These are phyloP conservation scores for Catocala sponsa DNA, from an alignment of 2,888 invertebrate species.

Conservation along the genomic window DNA sequence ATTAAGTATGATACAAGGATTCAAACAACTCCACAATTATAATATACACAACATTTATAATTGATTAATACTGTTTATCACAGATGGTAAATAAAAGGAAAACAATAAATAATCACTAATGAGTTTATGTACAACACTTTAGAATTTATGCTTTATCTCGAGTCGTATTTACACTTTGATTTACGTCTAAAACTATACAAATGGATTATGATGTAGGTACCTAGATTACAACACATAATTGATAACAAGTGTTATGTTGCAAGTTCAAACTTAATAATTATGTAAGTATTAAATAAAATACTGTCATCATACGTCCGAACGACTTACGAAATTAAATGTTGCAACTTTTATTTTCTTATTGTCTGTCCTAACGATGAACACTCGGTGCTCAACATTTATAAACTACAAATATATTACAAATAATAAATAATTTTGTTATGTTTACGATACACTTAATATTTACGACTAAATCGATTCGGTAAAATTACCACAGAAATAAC, in stretches of 20 bases:
- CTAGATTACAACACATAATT: constrained; percentile 44
- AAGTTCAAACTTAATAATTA: constrained; percentile 33
- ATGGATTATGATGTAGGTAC: constrained; percentile 45
- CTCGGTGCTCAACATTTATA: constrained; percentile 58
- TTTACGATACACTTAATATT: constrained; percentile 30
- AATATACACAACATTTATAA: constrained; percentile 55
- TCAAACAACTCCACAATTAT: constrained; percentile 26
- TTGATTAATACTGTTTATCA: constrained; percentile 71
- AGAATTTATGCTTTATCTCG: constrained; percentile 83
- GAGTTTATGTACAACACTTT: constrained; percentile 81
- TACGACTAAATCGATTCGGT: constrained; percentile 53
- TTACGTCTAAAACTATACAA: constrained; percentile 59
- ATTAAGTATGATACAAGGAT: constrained; percentile 22
- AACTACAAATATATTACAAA: constrained; percentile 51
- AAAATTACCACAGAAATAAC: constrained; percentile 40
- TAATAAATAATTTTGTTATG: constrained; percentile 37
- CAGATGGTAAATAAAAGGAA: constrained; percentile 70
- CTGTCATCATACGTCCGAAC: constrained; percentile 37
- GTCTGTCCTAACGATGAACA: constrained; percentile 69
- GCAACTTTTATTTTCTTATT: constrained; percentile 61
- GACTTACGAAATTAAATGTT: constrained; percentile 55
- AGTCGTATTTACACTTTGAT: constrained; percentile 73
- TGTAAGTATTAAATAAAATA: constrained; percentile 35
- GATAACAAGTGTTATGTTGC: constrained; percentile 30
- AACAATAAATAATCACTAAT: constrained; percentile 60